A percentile compares a stretch with the other conserved stretches of the same genome.
These are phyloP conservation scores for Coenonympha glycerion DNA, from an alignment of 2,888 invertebrate genomes.

Conservation along the genomic window DNA sequence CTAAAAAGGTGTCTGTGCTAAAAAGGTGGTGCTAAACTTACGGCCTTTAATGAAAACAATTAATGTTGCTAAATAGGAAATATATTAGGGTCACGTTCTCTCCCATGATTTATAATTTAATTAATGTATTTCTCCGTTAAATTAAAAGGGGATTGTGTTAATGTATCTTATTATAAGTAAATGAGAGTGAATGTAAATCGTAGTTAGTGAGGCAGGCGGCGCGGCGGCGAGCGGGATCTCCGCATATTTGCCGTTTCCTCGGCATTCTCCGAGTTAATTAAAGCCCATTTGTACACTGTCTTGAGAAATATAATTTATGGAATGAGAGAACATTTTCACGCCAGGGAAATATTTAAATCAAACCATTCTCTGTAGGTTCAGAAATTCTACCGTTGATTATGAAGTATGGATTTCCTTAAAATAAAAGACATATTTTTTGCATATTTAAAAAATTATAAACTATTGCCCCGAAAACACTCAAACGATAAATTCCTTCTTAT, in stretches of 20 bases:
- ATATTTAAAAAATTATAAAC: no score
- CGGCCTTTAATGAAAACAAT: background rate
- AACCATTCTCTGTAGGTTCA: constrained; percentile 19
- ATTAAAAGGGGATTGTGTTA: constrained; percentile 22
- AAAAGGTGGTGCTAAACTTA: background rate
- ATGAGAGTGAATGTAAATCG: constrained; percentile 61
- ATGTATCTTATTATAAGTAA: constrained; percentile 51
- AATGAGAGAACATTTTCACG: constrained; percentile 53
- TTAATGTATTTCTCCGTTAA: constrained; percentile 13
- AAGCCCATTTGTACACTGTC: constrained; percentile 71
- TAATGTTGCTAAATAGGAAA: background rate
- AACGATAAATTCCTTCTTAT: background rate
- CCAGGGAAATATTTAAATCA: constrained; percentile 49
- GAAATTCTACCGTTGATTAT: background rate
- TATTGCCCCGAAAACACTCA: no score
- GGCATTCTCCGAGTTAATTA: constrained; percentile 71
- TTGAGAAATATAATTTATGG: constrained; percentile 66
- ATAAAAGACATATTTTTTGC: no score
- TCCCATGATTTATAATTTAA: constrained; percentile 13
- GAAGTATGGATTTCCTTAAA: background rate
- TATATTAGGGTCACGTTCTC: constrained; percentile 18
- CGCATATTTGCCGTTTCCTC: constrained; percentile 66
- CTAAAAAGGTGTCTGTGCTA: background rate
- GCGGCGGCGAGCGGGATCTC: constrained; percentile 45
- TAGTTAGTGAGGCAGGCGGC: constrained; percentile 50